These are phyloP conservation scores for Pissodes strobi DNA, from an alignment of 1,140 invertebrate genomes.

Conservation along the genomic window DNA sequence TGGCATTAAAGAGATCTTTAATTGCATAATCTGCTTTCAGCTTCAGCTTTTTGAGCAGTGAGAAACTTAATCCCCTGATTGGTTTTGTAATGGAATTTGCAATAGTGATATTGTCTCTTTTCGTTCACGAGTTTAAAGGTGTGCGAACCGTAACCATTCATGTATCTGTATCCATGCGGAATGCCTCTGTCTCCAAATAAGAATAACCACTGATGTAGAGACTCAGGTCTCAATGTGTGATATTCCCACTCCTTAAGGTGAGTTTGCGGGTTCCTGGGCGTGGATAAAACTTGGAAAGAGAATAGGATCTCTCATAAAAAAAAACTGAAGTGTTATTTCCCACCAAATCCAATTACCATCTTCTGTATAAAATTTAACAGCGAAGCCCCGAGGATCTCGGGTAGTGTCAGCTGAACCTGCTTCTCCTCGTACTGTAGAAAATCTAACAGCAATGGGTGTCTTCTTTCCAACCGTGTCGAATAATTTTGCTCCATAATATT, in stretches of 20 bases:
- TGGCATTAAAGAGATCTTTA: constrained; percentile 84
- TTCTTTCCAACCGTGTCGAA: constrained; percentile 84
- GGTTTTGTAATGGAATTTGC: constrained; percentile 91
- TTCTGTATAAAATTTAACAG: constrained; percentile 90
- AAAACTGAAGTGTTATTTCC: constrained; percentile 91
- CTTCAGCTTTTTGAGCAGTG: constrained; percentile 65
- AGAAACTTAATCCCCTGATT: constrained; percentile 85
- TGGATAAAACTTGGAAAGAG: constrained; percentile 85
- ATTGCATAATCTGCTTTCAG: constrained; percentile 71
- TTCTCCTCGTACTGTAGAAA: constrained; percentile 87
- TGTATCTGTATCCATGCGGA: constrained; percentile 82
- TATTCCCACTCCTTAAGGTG: constrained; percentile 93
- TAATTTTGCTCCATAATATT: constrained; percentile 80
- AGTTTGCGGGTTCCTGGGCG: constrained; percentile 84
- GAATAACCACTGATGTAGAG: constrained; percentile 80
- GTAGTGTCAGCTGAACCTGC: constrained; percentile 80
- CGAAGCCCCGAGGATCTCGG: constrained; percentile 86
- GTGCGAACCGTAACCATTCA: constrained; percentile 92
- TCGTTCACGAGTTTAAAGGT: constrained; percentile 87
- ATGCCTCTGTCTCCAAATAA: constrained; percentile 84
- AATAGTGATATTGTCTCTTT: constrained; percentile 72
- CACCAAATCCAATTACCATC: constrained; percentile 92
- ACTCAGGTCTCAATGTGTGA: constrained; percentile 81
- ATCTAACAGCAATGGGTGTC: constrained; percentile 80
- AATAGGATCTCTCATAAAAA: constrained; percentile 90